Evolutionary conservation across 2,113 vertebrate genomes (phyloP).

Genomic region (Bujurquina vittata): DNA sequence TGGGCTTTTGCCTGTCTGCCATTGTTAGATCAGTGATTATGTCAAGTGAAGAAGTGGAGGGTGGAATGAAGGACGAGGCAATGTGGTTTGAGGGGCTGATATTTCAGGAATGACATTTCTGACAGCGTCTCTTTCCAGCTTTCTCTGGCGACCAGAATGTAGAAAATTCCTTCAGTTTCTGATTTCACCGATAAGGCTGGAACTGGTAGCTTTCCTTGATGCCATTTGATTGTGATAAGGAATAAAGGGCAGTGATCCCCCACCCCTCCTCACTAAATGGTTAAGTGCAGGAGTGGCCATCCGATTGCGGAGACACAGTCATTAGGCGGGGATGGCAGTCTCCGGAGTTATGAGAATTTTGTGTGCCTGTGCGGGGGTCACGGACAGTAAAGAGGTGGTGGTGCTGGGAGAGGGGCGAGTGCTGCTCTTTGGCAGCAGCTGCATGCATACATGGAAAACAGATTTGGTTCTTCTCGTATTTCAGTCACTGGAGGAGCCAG

Average conservation of each 20-base stretch:
- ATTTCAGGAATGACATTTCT: slow-evolving; percentile 74
- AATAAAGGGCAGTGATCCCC: slow-evolving; percentile 22
- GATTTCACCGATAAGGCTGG: slow-evolving; percentile 72
- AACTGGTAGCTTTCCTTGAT: slow-evolving; percentile 62
- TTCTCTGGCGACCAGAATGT: slow-evolving; percentile 39
- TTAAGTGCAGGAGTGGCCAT: slow-evolving; percentile 57
- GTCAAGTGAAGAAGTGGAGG: slow-evolving; percentile 63
- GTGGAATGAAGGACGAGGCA: slow-evolving; percentile 64
- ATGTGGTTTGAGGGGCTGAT: slow-evolving; percentile 57
- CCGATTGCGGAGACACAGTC: slow-evolving; percentile 59
- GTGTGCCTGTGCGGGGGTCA: slow-evolving; percentile 45
- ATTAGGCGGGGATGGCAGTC: slow-evolving; percentile 67
- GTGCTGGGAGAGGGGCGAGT: slow-evolving; percentile 35
- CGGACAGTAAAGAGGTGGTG: slow-evolving; percentile 65
- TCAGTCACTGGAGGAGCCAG: slow-evolving; percentile 73
- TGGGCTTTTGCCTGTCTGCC: slow-evolving; percentile 61
- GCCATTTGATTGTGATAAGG: slow-evolving; percentile 65
- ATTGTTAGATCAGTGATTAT: slow-evolving; percentile 71
- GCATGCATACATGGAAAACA: slow-evolving; percentile 79
- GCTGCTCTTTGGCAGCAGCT: slow-evolving; percentile 75
- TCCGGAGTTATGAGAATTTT: slow-evolving; percentile 53
- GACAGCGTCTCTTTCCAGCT: slow-evolving; percentile 57
- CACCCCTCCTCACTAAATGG: slow-evolving; percentile 44
- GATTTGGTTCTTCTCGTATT: slow-evolving; percentile 78
- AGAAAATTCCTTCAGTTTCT: slow-evolving; percentile 59